These are phyloP conservation scores for Nymphalis polychloros DNA, from an alignment of 2,888 invertebrate species.

Conservation along the genomic window DNA sequence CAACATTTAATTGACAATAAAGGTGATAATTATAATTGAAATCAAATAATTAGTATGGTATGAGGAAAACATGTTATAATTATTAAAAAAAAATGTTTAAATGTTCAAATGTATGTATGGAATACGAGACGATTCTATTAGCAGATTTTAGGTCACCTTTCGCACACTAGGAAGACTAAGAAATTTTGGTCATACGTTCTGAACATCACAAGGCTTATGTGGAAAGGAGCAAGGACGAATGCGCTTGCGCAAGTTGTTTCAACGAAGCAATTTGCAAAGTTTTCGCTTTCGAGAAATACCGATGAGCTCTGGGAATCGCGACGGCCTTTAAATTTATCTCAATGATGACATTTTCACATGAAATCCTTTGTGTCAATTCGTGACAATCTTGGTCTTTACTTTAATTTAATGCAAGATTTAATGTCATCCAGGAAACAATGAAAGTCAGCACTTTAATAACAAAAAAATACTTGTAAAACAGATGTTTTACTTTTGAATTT, in stretches of 20 bases:
- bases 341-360: slow-evolving; percentile 35
- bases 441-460: neutral
- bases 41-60: neutral
- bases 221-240: slow-evolving; percentile 28
- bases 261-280: slow-evolving; percentile 36
- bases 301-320: slow-evolving; percentile 39
- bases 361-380: slow-evolving; percentile 23
- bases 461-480: neutral
- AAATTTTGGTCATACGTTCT: neutral
- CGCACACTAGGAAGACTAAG: neutral
- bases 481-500: neutral
- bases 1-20: neutral
- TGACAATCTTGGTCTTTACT: neutral
- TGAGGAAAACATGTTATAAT: no score
- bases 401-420: neutral
- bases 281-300: slow-evolving; percentile 40
- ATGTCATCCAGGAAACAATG: neutral
- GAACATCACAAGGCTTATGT: neutral
- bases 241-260: slow-evolving; percentile 39
- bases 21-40: neutral
- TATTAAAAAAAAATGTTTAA: no score
- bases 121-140: neutral
- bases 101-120: no score
- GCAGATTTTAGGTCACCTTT: neutral
- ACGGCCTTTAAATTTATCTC: slow-evolving; percentile 33